A percentile compares a stretch with the other conserved stretches of the same genome.
Conservation (phyloP, 1,140 invertebrate genomes). For the Scaptodrosophila lebanonensis region DNA sequence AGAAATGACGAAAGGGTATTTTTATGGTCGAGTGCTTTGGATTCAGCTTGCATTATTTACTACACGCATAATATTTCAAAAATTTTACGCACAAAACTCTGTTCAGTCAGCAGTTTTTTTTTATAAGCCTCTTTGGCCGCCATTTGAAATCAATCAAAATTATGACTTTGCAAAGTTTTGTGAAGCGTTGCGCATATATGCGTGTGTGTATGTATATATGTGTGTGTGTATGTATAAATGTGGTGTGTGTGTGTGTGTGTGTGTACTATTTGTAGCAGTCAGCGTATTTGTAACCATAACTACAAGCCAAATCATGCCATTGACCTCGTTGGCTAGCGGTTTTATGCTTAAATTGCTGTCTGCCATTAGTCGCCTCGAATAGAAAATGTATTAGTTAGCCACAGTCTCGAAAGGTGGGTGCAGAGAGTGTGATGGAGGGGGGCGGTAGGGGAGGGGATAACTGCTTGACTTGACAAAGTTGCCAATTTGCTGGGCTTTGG, state of each 20-base stretch:
- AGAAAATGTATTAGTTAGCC: conserved; percentile 1
- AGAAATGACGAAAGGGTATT: too few relatives aligned
- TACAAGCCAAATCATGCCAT: conserved; percentile 32
- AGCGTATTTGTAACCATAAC: conserved; percentile 36
- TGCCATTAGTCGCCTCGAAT: conserved; percentile 14
- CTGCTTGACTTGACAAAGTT: conserved; percentile 2
- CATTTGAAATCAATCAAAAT: conserved; percentile 47
- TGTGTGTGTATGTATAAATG: conserved; percentile 3
- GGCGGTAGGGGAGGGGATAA: too few relatives aligned
- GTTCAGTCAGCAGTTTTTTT: conserved; percentile 30
- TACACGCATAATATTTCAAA: background rate
- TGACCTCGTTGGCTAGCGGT: conserved; percentile 38
- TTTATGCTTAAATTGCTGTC: background rate
- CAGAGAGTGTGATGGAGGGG: too few relatives aligned
- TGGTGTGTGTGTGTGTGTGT: background rate
- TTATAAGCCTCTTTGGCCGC: conserved; percentile 39
- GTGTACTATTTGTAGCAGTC: conserved; percentile 4
- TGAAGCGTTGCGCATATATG: conserved; percentile 9
- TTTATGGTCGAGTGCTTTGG: too few relatives aligned
- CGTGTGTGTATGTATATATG: background rate
- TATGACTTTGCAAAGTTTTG: conserved; percentile 41
- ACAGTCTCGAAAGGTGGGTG: too few relatives aligned
- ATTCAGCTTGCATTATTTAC: background rate
- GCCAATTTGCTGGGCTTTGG: conserved; percentile 12
- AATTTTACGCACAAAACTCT: conserved; percentile 16